These are phyloP conservation scores for Nematostella vectensis DNA, from an alignment of 92 coral and sea anemone species.

Conservation along the genomic window DNA sequence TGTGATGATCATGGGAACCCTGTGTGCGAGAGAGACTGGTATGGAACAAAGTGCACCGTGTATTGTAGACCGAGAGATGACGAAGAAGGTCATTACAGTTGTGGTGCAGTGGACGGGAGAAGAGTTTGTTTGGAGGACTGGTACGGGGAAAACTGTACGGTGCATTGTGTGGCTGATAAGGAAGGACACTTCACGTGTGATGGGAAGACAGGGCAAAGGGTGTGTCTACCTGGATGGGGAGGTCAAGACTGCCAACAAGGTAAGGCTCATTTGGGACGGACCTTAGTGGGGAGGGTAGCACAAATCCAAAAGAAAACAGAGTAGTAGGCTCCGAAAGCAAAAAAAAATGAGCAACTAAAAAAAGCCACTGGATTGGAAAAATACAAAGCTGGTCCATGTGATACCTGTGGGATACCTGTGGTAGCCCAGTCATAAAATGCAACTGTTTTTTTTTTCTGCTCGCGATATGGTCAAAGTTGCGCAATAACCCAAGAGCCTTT, in stretches of 20 bases:
- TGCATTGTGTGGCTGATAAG: constrained; percentile 38
- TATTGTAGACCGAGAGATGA: constrained; percentile 34
- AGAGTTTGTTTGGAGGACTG: constrained; percentile 50
- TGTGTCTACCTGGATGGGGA: constrained; percentile 24
- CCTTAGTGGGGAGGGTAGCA: too few relatives aligned
- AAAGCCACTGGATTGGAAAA: too few relatives aligned
- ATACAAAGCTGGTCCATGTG: too few relatives aligned
- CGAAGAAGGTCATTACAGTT: constrained; percentile 49
- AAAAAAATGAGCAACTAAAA: too few relatives aligned
- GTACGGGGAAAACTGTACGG: constrained; percentile 58
- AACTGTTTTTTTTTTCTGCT: too few relatives aligned
- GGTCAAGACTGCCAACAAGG: constrained; percentile 22
- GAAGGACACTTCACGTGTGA: constrained; percentile 37
- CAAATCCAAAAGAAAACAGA: too few relatives aligned
- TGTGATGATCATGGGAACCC: constrained; percentile 45
- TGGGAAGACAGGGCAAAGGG: constrained; percentile 11
- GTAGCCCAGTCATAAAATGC: too few relatives aligned
- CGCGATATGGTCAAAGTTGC: too few relatives aligned
- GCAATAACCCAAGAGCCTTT: too few relatives aligned
- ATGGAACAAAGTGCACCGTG: constrained; percentile 36
- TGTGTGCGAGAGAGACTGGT: constrained; percentile 58
- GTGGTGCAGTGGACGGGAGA: constrained; percentile 37
- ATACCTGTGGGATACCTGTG: too few relatives aligned
- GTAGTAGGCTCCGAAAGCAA: too few relatives aligned
- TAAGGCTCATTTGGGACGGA: constrained; percentile 3